Conservation (phyloP, 2,888 invertebrate genomes). For the Diarsia mendica region DNA sequence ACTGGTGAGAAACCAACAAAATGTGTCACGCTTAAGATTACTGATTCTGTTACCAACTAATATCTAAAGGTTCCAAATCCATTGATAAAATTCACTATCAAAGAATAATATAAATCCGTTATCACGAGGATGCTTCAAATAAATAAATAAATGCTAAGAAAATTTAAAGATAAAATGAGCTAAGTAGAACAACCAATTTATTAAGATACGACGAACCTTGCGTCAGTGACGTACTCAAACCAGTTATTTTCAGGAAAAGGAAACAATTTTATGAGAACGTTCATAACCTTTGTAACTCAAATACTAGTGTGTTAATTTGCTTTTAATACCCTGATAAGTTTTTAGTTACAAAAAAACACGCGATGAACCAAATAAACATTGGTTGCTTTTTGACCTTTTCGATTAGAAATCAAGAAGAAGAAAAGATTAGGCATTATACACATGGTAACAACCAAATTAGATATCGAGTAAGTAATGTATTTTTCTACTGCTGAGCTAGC, state of each 20-base stretch:
- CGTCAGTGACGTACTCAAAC: background rate
- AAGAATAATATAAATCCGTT: background rate
- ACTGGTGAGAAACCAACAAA: slow-evolving; percentile 4
- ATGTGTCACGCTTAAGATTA: slow-evolving; percentile 3
- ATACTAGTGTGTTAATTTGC: too few relatives aligned
- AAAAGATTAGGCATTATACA: background rate
- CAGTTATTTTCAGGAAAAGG: slow-evolving; percentile 29
- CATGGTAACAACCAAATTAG: background rate
- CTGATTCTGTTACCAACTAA: background rate
- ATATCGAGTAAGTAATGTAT: too few relatives aligned
- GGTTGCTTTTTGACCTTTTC: slow-evolving; percentile 35
- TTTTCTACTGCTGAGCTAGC: background rate
- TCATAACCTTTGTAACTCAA: background rate
- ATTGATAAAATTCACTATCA: background rate
- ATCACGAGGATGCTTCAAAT: background rate
- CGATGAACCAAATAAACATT: slow-evolving; percentile 34
- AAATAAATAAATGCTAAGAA: background rate
- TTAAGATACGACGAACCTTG: slow-evolving; percentile 18
- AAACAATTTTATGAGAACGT: background rate
- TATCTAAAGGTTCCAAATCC: background rate
- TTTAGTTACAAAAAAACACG: slow-evolving; percentile 3
- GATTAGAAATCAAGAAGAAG: slow-evolving; percentile 38
- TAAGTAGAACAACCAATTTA: background rate
- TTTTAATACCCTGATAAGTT: background rate
- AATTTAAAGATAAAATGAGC: background rate